phyloP scores from a whole-genome alignment of 1,140 invertebrate genomes.

The Trichonephila clavata region DNA sequence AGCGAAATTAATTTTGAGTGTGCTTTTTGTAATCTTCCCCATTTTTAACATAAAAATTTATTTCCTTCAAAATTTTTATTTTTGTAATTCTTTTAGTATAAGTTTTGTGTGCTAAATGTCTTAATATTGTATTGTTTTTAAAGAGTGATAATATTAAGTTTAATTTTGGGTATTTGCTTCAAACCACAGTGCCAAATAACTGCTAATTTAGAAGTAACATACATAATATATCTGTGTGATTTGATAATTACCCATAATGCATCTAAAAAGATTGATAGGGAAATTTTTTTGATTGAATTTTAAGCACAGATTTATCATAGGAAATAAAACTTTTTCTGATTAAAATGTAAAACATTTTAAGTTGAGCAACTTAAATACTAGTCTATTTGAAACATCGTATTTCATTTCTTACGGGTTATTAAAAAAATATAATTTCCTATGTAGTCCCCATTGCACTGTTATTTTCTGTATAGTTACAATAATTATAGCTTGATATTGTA shows the following conservation, averaged over 20 bases:
- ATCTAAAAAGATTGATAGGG: background rate
- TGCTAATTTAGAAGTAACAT: background rate
- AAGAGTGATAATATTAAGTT: background rate
- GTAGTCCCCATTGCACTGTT: constrained; percentile 30
- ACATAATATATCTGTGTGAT: background rate
- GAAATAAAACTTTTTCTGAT: background rate
- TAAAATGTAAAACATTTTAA: background rate
- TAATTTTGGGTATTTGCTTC: constrained; percentile 26
- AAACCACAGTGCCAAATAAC: constrained; percentile 43
- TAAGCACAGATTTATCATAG: background rate
- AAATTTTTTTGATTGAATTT: background rate
- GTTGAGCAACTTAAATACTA: constrained; percentile 29
- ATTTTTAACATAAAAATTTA: background rate
- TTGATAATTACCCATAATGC: background rate
- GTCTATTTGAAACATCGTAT: constrained; percentile 44
- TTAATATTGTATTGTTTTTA: background rate
- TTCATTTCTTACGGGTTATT: constrained; percentile 58
- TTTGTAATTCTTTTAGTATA: background rate
- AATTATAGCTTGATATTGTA: constrained; percentile 34
- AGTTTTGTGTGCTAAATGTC: background rate
- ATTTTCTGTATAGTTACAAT: constrained; percentile 41
- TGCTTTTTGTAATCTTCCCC: background rate
- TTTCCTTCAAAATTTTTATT: background rate
- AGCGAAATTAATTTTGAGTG: background rate
- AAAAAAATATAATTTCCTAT: constrained; percentile 32